Percentiles rank a stretch among this genome's conserved stretches.
Conservation (phyloP, 2,797 vertebrate genomes). For the Erpetoichthys calabaricus region DNA sequence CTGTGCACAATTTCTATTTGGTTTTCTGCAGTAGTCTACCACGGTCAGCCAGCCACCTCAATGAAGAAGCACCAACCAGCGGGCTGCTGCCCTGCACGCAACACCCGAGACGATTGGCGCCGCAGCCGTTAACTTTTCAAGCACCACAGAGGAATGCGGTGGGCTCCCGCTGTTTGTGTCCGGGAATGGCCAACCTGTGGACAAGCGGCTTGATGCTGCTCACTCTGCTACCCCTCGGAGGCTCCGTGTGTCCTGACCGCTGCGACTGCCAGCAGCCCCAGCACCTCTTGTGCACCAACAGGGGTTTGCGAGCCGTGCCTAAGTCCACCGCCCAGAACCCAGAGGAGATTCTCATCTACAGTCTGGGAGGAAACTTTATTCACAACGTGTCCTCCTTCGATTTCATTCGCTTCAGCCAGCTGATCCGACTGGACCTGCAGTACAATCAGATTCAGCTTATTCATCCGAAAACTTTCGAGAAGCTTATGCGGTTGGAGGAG, state of each 20-base stretch:
- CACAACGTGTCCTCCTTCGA: slow-evolving; percentile 70
- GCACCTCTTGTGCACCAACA: slow-evolving; percentile 81
- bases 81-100: slow-evolving; percentile 4
- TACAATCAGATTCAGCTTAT: slow-evolving; percentile 76
- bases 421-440: slow-evolving; percentile 76
- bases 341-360: slow-evolving; percentile 65
- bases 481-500: slow-evolving; percentile 67
- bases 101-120: slow-evolving; percentile 13
- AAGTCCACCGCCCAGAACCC: slow-evolving; percentile 35
- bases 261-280: slow-evolving; percentile 83
- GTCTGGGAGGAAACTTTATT: slow-evolving; percentile 86
- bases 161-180: neutral
- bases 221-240: slow-evolving; percentile 26
- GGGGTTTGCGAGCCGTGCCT: slow-evolving; percentile 70
- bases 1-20: too few relatives aligned
- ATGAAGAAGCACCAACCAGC: neutral
- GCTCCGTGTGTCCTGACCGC: slow-evolving; percentile 61
- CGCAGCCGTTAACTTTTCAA: neutral
- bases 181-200: slow-evolving; percentile 48
- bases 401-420: slow-evolving; percentile 59
- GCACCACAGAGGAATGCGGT: slow-evolving; percentile 18
- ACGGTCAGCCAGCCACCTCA: neutral
- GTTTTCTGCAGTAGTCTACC: neutral
- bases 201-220: slow-evolving; percentile 37
- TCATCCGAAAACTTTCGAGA: slow-evolving; percentile 73